phyloP scores from a whole-genome alignment of 2,888 invertebrate genomes.

The Caenorhabditis doughertyi region DNA sequence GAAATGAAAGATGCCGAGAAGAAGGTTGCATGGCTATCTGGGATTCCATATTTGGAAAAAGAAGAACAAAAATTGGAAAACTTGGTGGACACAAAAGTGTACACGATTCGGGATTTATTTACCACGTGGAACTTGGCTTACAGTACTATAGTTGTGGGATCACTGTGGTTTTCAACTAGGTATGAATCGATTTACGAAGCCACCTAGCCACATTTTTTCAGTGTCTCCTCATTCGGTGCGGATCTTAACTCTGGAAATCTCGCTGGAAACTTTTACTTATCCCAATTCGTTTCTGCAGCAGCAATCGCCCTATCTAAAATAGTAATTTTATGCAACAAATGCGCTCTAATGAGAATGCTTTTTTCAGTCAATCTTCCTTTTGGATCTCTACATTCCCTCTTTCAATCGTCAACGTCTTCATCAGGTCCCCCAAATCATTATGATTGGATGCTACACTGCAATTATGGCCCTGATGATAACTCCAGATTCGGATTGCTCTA shows the following conservation, averaged over 20 bases:
- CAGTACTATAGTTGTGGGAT: slow-evolving; percentile 64
- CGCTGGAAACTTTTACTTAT: slow-evolving; percentile 69
- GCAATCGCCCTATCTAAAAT: slow-evolving; percentile 70
- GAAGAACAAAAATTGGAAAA: not conserved
- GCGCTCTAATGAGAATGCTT: not conserved
- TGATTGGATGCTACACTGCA: slow-evolving; percentile 76
- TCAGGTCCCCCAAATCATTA: slow-evolving; percentile 77
- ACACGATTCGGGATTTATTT: slow-evolving; percentile 70
- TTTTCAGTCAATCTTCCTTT: slow-evolving; percentile 75
- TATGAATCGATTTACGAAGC: not conserved
- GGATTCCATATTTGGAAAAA: slow-evolving; percentile 9
- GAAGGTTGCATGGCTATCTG: slow-evolving; percentile 46
- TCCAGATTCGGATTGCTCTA: slow-evolving; percentile 64
- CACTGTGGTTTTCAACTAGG: slow-evolving; percentile 72
- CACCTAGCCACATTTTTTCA: not conserved
- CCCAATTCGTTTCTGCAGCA: slow-evolving; percentile 67
- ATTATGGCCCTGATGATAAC: slow-evolving; percentile 72
- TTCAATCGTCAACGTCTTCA: slow-evolving; percentile 79
- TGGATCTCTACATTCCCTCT: slow-evolving; percentile 72
- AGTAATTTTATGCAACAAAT: slow-evolving; percentile 47
- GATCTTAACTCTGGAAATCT: slow-evolving; percentile 72
- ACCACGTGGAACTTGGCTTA: slow-evolving; percentile 60
- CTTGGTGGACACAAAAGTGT: slow-evolving; percentile 57
- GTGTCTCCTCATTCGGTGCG: slow-evolving; percentile 69
- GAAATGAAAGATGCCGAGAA: slow-evolving; percentile 61